phyloP scores from a whole-genome alignment of 2,888 invertebrate genomes.

The Phyllotreta striolata region DNA sequence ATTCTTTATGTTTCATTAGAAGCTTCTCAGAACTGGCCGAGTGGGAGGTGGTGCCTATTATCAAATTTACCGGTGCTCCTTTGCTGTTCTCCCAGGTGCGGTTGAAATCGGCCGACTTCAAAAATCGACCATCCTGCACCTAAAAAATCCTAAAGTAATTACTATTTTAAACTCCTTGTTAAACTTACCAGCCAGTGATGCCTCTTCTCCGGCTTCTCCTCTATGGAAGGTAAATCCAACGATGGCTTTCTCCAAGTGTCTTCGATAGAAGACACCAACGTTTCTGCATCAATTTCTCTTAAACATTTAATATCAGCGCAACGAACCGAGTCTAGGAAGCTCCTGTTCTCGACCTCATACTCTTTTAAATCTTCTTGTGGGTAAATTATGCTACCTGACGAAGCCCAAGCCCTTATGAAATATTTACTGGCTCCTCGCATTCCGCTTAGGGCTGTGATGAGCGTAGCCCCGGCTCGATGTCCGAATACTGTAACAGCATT shows the following conservation, averaged over 20 bases:
- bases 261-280: constrained; percentile 74
- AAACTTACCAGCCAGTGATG: constrained; percentile 74
- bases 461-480: constrained; percentile 82
- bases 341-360: constrained; percentile 69
- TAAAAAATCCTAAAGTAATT: constrained; percentile 20
- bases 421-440: constrained; percentile 69
- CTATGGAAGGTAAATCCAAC: constrained; percentile 63
- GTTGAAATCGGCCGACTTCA: constrained; percentile 70
- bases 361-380: constrained; percentile 71
- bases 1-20: constrained; percentile 68
- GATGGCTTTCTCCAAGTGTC: constrained; percentile 74
- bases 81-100: constrained; percentile 68
- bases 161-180: background rate
- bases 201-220: constrained; percentile 65
- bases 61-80: constrained; percentile 63
- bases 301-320: constrained; percentile 67
- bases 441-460: constrained; percentile 77
- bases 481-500: constrained; percentile 82
- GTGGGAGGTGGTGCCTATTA: constrained; percentile 79
- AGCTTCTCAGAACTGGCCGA: constrained; percentile 72
- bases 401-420: constrained; percentile 80
- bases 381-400: constrained; percentile 78
- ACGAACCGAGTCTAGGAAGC: constrained; percentile 65
- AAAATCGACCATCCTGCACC: constrained; percentile 71
- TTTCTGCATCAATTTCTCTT: constrained; percentile 63